These are phyloP conservation scores for Dipodomys spectabilis DNA, from an alignment of 2,113 vertebrate genomes.

Conservation along the genomic window DNA sequence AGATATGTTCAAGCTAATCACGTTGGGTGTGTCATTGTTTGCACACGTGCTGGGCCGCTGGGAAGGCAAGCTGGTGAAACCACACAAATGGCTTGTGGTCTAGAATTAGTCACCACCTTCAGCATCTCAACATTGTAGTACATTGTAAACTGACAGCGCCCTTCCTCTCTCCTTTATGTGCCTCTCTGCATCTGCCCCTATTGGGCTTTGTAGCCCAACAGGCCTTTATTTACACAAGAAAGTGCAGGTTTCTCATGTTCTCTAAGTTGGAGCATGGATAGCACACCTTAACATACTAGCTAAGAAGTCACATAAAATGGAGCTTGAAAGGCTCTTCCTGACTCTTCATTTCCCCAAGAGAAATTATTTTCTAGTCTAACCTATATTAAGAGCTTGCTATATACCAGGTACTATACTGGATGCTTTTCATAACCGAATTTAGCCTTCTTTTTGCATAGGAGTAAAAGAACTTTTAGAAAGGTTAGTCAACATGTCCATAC, in stretches of 20 bases:
- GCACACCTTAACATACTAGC: neutral
- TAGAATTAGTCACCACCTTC: neutral
- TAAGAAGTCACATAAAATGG: neutral
- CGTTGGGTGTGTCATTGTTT: conserved; percentile 41
- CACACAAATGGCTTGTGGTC: conserved; percentile 42
- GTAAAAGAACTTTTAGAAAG: neutral
- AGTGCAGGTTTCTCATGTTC: neutral
- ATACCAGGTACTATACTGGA: neutral
- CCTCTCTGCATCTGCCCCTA: neutral
- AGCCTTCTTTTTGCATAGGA: neutral
- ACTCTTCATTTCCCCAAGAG: neutral
- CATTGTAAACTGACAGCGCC: neutral
- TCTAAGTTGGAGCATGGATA: neutral
- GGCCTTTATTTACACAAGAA: neutral
- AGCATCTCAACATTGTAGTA: neutral
- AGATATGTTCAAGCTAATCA: neutral
- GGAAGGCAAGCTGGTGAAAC: neutral
- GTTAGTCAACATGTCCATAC: neutral
- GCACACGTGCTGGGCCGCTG: neutral
- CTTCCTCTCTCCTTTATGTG: neutral
- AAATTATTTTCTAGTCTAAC: neutral
- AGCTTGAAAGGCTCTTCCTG: neutral
- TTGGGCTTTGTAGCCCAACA: neutral
- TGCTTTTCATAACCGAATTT: neutral
- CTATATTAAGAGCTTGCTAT: neutral